phyloP scores from a whole-genome alignment of 2,797 vertebrate species.

The Luscinia luscinia region DNA sequence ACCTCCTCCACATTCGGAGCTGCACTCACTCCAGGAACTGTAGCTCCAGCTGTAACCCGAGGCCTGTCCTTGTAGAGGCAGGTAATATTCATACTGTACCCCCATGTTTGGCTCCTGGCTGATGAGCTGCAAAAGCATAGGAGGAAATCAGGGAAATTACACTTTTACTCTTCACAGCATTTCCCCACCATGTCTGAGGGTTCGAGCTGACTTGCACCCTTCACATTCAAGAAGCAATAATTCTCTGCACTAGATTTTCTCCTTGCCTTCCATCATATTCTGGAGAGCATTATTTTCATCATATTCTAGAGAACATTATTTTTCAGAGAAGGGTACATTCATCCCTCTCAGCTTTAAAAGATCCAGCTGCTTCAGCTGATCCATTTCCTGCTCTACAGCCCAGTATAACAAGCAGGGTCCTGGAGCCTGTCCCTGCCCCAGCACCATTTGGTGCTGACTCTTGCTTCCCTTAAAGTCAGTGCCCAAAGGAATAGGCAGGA shows the following conservation, averaged over 20 bases:
- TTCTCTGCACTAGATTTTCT: not conserved
- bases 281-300: not conserved
- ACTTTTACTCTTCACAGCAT: not conserved
- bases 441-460: not conserved
- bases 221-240: not conserved
- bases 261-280: not conserved
- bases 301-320: not conserved
- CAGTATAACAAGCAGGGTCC: not conserved
- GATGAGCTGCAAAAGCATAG: constrained; percentile 82
- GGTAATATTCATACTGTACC: constrained; percentile 89
- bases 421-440: not conserved
- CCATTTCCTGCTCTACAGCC: not conserved
- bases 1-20: constrained; percentile 91
- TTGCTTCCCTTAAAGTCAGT: not conserved
- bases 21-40: constrained; percentile 92
- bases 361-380: not conserved
- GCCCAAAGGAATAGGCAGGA: not conserved
- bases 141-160: not conserved
- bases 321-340: not conserved
- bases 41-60: constrained; percentile 90
- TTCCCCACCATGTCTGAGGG: not conserved
- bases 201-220: not conserved
- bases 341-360: not conserved
- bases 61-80: constrained; percentile 76
- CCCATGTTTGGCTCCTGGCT: constrained; percentile 91